phyloP scores from a whole-genome alignment of 2,888 invertebrate species.

The Spicauda simplicius region DNA sequence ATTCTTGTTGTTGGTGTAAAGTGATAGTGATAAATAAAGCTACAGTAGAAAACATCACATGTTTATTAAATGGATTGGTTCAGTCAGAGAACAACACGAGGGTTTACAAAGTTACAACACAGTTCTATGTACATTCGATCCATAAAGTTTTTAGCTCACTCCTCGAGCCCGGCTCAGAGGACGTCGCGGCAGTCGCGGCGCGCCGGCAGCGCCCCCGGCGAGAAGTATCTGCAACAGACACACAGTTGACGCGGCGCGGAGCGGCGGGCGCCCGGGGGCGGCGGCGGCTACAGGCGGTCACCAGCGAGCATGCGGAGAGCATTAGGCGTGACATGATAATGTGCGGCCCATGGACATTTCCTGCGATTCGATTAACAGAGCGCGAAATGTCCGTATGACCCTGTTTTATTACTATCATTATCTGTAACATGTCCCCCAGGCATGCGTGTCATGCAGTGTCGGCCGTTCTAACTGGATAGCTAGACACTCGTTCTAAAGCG shows the following conservation, averaged over 20 bases:
- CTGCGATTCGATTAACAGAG: not conserved
- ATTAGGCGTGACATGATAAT: not conserved
- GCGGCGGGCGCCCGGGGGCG: not conserved
- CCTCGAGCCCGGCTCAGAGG: slow-evolving; percentile 35
- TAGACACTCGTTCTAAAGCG: slow-evolving; percentile 45
- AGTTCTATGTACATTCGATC: slow-evolving; percentile 53
- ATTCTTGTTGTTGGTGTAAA: not conserved
- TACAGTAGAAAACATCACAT: slow-evolving; percentile 52
- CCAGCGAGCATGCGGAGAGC: slow-evolving; percentile 11
- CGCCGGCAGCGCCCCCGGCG: slow-evolving; percentile 44
- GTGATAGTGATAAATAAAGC: not conserved
- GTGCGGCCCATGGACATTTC: not conserved
- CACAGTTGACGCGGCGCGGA: not conserved
- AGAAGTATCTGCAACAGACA: slow-evolving; percentile 46
- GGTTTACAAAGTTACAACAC: slow-evolving; percentile 54
- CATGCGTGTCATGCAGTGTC: slow-evolving; percentile 39
- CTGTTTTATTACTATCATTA: not conserved
- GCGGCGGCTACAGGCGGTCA: slow-evolving; percentile 1
- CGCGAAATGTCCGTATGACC: not conserved
- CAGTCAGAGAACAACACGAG: slow-evolving; percentile 58
- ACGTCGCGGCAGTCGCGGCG: slow-evolving; percentile 36
- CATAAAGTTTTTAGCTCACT: not conserved
- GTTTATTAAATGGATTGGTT: slow-evolving; percentile 63
- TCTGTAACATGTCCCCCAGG: slow-evolving; percentile 1
- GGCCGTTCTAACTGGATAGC: slow-evolving; percentile 13